Percentiles rank a stretch among this genome's conserved stretches.
Conservation (phyloP, 2,888 invertebrate species). For the Suillia variegata region DNA sequence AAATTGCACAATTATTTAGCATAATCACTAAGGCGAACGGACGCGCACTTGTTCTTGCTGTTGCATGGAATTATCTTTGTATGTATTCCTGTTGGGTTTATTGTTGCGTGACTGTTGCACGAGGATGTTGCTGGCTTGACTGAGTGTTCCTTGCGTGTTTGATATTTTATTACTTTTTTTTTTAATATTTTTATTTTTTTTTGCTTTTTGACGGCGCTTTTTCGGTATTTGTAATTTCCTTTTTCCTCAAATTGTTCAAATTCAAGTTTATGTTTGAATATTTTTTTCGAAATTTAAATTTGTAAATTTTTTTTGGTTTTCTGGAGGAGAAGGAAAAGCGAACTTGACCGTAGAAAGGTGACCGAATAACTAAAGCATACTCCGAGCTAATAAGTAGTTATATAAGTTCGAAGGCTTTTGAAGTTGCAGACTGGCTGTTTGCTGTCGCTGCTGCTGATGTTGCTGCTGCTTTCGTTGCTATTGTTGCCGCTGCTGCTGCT, state of each 20-base stretch:
- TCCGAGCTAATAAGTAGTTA: constrained; percentile 58
- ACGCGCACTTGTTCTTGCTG: background rate
- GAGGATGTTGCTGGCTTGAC: background rate
- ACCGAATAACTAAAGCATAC: constrained; percentile 61
- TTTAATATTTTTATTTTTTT: no score
- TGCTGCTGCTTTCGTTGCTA: constrained; percentile 18
- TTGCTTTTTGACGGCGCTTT: background rate
- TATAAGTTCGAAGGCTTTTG: constrained; percentile 59
- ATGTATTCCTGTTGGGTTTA: no score
- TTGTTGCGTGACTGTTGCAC: background rate
- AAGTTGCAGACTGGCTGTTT: constrained; percentile 37
- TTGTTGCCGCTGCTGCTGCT: constrained; percentile 31
- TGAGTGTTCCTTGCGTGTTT: background rate
- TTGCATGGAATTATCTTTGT: background rate
- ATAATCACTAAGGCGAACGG: background rate
- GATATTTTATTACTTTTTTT: no score
- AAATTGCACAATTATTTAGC: constrained; percentile 2
- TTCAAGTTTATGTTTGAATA: background rate
- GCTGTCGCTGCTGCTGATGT: constrained; percentile 19
- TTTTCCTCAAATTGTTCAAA: background rate
- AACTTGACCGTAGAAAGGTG: constrained; percentile 61
- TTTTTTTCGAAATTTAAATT: constrained; percentile 15
- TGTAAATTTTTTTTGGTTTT: constrained; percentile 22
- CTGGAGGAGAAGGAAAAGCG: constrained; percentile 43
- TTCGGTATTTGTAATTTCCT: background rate